Conservation (phyloP, 1,140 invertebrate species). For the Colletes gigas region DNA sequence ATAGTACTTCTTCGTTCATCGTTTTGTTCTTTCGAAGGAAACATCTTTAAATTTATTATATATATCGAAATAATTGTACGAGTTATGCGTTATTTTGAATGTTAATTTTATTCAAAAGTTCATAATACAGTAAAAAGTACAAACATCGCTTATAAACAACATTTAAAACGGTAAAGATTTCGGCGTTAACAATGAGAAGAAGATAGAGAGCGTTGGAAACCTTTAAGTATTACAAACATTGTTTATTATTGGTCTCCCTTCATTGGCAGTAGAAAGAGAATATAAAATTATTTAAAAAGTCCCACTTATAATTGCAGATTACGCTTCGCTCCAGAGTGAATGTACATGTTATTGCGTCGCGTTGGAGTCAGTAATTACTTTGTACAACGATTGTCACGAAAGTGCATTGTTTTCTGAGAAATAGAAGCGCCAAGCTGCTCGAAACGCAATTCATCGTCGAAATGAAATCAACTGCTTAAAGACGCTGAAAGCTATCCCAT, state of each 20-base stretch:
- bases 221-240: not conserved
- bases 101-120: constrained; percentile 28
- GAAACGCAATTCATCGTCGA: not conserved
- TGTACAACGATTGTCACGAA: not conserved
- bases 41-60: no score
- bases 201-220: not conserved
- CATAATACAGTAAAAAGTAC: constrained; percentile 8
- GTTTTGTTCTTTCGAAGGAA: no score
- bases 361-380: not conserved
- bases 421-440: not conserved
- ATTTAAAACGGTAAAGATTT: constrained; percentile 32
- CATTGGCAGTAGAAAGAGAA: not conserved
- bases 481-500: no score
- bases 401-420: not conserved
- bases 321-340: not conserved
- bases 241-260: not conserved
- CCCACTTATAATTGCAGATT: not conserved
- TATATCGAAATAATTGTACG: no score
- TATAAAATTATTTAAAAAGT: not conserved
- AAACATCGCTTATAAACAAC: constrained; percentile 16
- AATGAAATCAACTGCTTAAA: not conserved
- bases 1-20: no score
- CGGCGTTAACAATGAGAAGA: constrained; percentile 12
- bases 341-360: not conserved
- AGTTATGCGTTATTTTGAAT: not conserved